These are phyloP conservation scores for Neostethus bicornis DNA, from an alignment of 2,797 vertebrate species.

Conservation along the genomic window DNA sequence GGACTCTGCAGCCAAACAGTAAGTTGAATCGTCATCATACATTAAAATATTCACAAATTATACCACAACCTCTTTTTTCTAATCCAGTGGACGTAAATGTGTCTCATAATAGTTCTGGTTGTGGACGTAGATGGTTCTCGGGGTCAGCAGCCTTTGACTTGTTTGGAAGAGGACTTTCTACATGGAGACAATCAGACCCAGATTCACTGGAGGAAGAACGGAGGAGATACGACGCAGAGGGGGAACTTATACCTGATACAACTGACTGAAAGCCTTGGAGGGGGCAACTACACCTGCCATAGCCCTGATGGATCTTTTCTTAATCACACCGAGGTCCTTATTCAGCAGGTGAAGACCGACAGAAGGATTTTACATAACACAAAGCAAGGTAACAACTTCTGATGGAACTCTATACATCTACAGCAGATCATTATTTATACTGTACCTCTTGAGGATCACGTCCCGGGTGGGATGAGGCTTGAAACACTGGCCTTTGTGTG, in stretches of 20 bases:
- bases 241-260: slow-evolving; percentile 49
- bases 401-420: neutral
- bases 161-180: slow-evolving; percentile 37
- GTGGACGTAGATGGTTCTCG: slow-evolving; percentile 54
- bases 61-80: neutral
- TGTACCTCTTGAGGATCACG: too few species aligned
- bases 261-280: slow-evolving; percentile 66
- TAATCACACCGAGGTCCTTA: slow-evolving; percentile 76
- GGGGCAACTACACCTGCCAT: slow-evolving; percentile 78
- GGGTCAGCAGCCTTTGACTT: slow-evolving; percentile 44
- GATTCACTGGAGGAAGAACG: slow-evolving; percentile 67
- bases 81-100: slow-evolving; percentile 1
- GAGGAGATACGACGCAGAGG: slow-evolving; percentile 13
- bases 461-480: too few species aligned
- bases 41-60: neutral
- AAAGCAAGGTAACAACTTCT: slow-evolving; percentile 24
- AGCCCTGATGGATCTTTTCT: slow-evolving; percentile 57
- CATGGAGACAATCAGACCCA: neutral
- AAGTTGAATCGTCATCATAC: slow-evolving; percentile 18
- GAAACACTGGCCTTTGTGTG: too few species aligned
- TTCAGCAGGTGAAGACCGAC: slow-evolving; percentile 27
- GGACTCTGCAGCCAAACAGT: slow-evolving; percentile 76
- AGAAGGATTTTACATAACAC: slow-evolving; percentile 55
- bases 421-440: too few species aligned
- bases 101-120: slow-evolving; percentile 57